Evolutionary conservation across 1,140 invertebrate genomes (phyloP).

Genomic region (Drosophila lowei): DNA sequence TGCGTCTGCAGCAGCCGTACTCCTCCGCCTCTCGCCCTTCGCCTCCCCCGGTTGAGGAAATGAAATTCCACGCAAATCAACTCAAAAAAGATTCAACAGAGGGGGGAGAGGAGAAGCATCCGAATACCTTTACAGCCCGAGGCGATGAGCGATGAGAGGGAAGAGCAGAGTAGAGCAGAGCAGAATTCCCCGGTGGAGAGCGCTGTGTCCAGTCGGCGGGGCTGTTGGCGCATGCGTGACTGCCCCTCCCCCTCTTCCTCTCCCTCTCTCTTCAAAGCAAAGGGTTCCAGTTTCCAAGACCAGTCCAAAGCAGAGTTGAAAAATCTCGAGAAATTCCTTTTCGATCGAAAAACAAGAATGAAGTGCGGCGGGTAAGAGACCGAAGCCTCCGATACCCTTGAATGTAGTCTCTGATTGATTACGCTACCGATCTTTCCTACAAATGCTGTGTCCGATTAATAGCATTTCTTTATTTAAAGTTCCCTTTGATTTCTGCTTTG

Average conservation of each 20-base stretch:
- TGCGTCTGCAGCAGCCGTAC: conserved; percentile 1
- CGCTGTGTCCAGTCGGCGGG: conserved; percentile 50
- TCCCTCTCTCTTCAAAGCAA: conserved; percentile 4
- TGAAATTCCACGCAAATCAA: conserved; percentile 78
- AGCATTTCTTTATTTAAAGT: neutral
- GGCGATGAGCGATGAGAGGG: conserved; percentile 2
- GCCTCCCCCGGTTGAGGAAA: conserved; percentile 41
- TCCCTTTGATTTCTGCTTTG: neutral
- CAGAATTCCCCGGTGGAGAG: conserved; percentile 20
- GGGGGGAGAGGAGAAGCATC: conserved; percentile 23
- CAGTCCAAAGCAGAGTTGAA: conserved; percentile 62
- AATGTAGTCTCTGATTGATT: no score
- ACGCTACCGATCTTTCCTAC: no score
- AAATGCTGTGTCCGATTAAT: no score
- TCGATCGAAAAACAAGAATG: conserved; percentile 53
- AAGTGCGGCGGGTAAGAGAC: conserved; percentile 13
- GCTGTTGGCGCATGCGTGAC: conserved; percentile 72
- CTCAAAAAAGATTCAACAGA: conserved; percentile 44
- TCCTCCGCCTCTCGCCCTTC: neutral
- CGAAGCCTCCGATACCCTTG: conserved; percentile 15
- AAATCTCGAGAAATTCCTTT: conserved; percentile 74
- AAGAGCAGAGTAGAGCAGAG: conserved; percentile 39
- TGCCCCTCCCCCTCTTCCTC: conserved; percentile 22
- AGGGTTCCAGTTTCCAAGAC: conserved; percentile 78
- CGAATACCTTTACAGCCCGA: conserved; percentile 40